These are phyloP conservation scores for Pygoscelis adeliae DNA, from an alignment of 2,113 vertebrate genomes.

Conservation along the genomic window DNA sequence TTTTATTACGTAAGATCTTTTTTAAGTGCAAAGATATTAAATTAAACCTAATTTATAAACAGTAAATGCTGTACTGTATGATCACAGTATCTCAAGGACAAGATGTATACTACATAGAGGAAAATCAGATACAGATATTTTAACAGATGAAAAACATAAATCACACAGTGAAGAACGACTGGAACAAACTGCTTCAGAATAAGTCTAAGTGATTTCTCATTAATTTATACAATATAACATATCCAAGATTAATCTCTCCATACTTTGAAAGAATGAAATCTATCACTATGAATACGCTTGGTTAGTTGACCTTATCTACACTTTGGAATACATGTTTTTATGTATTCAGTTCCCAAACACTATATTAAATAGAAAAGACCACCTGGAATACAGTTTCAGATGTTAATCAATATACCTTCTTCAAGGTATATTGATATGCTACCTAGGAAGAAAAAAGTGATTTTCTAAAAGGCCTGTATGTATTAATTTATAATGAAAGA, in stretches of 20 bases:
- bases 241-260: background rate
- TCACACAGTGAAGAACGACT: background rate
- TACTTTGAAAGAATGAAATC: background rate
- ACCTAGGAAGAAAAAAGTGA: background rate
- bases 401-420: background rate
- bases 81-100: background rate
- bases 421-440: background rate
- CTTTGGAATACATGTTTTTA: background rate
- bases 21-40: background rate
- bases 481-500: background rate
- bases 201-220: background rate
- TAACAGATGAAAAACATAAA: background rate
- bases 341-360: background rate
- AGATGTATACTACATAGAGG: background rate
- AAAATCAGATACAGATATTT: background rate
- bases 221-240: background rate
- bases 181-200: background rate
- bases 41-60: background rate
- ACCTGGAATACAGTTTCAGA: background rate
- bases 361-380: background rate
- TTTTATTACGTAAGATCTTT: background rate
- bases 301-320: background rate
- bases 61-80: background rate
- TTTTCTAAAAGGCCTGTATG: background rate
- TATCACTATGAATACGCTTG: background rate